Base-by-base conservation (phyloP, 2,113 vertebrate species). In the Phalacrocorax carbo region DNA sequence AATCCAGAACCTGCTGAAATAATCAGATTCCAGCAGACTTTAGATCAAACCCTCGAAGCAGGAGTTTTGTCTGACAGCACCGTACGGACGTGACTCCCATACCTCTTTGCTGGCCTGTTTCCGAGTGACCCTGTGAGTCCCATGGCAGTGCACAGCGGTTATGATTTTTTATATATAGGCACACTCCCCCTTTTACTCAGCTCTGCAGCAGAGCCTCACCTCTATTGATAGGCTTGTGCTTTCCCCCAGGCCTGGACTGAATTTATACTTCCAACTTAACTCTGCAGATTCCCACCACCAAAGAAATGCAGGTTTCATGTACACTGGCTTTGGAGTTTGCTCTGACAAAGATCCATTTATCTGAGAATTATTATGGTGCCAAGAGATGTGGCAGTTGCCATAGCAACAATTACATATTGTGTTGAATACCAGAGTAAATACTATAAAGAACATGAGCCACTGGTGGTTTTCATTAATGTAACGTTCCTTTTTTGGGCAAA, bases 391-490 rank as follows among this genome's bases (percentile, higher is more conserved):
- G 72, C 65, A 66, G 82, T 96, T 96, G 64, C 91, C 92, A 92
- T 91, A 32, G 69, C 76, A 88, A 94, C 93, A 75, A 73, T 79
- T 94, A 62, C 94, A 88, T 91, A 93, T 96, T 93, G 55, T 92
- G 95, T 84, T 94, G 96, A 97, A 92, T 95, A n/a, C 29, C 42
- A 71, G 81, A 95, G 68, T 93, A 97, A 97, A 95, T 83, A 90
- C 82, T 86, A 27, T 49, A 90, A 87, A 94, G 90, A 95, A 80
- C 80, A 95, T 9, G 68, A 93, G 64, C 60, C 61, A 68, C 75
- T 92, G 93, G 73, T 77, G 93, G 76, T 36, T 91, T 75, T 95
- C 90, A 93, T 87, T 90, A 95, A 92, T 93, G 85, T 90, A 88
- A 44, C 11, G 15, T 64, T 86, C 52, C 34, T 51, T 84, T 81